phyloP scores from a whole-genome alignment of 2,113 vertebrate genomes.

The Siphamia tubifer region DNA sequence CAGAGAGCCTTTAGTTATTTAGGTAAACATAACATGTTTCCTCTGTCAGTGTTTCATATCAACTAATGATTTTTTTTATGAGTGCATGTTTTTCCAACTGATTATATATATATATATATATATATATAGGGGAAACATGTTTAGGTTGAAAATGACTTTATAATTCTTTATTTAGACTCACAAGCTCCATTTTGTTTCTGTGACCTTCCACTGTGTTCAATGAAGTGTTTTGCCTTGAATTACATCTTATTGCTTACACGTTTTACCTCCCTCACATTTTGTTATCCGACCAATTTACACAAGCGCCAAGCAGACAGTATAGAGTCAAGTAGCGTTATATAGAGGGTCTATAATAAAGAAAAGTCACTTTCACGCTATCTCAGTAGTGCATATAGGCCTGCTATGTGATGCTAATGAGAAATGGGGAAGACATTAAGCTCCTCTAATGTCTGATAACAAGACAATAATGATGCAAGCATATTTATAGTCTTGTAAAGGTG shows the following conservation, averaged over 20 bases:
- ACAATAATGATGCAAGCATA: constrained; percentile 47
- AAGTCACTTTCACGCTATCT: constrained; percentile 28
- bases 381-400: neutral
- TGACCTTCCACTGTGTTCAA: neutral
- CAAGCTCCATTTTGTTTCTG: neutral
- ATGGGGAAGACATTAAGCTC: constrained; percentile 35
- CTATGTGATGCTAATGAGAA: constrained; percentile 53
- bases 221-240: neutral
- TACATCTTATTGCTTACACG: neutral
- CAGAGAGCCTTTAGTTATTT: constrained; percentile 25
- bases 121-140: too few species aligned
- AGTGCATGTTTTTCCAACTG: neutral
- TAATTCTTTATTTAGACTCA: too few species aligned
- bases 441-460: constrained; percentile 48
- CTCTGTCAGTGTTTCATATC: neutral
- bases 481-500: constrained; percentile 52
- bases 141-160: neutral
- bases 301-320: neutral
- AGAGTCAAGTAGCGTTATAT: constrained; percentile 2
- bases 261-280: neutral
- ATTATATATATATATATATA: too few species aligned
- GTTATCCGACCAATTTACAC: neutral
- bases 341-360: neutral
- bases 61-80: neutral
- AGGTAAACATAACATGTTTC: constrained; percentile 33